Conservation (phyloP, 2,797 vertebrate species). For the Xyrichtys novacula region DNA sequence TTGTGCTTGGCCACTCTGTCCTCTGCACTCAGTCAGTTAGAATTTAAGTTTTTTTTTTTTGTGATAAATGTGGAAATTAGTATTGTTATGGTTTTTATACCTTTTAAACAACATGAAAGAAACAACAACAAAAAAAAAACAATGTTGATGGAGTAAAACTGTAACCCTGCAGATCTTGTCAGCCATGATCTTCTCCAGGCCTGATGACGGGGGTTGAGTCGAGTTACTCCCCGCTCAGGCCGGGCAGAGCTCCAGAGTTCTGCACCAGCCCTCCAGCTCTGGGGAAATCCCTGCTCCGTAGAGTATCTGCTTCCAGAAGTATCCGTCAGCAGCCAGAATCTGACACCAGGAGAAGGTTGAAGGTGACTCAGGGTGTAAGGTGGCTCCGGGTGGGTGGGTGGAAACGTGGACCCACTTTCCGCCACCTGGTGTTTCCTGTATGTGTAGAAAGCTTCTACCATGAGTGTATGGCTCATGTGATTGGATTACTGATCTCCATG, state of each 20-base stretch:
- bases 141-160: too few relatives aligned
- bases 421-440: too few relatives aligned
- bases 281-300: slow-evolving; percentile 79
- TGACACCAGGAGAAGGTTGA: slow-evolving; percentile 79
- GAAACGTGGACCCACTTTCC: slow-evolving; percentile 13
- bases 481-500: slow-evolving; percentile 19
- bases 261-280: slow-evolving; percentile 58
- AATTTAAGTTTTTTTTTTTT: too few relatives aligned
- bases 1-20: too few relatives aligned
- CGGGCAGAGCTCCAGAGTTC: slow-evolving; percentile 37
- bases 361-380: slow-evolving; percentile 70
- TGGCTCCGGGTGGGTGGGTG: slow-evolving; percentile 49
- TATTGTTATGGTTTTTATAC: too few relatives aligned
- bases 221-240: slow-evolving; percentile 48
- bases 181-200: slow-evolving; percentile 31
- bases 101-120: too few relatives aligned
- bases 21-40: too few relatives aligned
- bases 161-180: too few relatives aligned
- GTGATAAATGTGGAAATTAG: too few relatives aligned
- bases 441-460: neutral
- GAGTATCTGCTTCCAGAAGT: slow-evolving; percentile 73
- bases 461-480: slow-evolving; percentile 17
- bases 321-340: slow-evolving; percentile 70
- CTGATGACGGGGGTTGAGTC: slow-evolving; percentile 38
- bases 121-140: too few relatives aligned